Evolutionary conservation across 2,888 invertebrate species (phyloP).

Genomic region (Cataglyphis altisquamis): DNA sequence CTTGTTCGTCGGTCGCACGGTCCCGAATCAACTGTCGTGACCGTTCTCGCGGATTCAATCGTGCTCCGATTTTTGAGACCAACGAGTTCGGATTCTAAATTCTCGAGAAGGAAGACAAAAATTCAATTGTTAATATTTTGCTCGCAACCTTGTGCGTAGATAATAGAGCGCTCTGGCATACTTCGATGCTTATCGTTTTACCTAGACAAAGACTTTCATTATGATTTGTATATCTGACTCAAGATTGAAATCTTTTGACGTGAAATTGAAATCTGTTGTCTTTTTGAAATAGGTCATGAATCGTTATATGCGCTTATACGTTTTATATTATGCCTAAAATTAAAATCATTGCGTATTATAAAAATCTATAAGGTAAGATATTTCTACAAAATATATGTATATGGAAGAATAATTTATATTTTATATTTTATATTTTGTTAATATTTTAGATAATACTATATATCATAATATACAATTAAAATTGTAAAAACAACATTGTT

Average conservation of each 20-base stretch:
- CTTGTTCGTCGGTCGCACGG: slow-evolving; percentile 45
- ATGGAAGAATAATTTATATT: not conserved
- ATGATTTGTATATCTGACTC: slow-evolving; percentile 3
- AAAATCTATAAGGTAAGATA: not conserved
- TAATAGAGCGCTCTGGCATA: slow-evolving; percentile 24
- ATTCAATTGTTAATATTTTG: not conserved
- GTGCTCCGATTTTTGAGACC: slow-evolving; percentile 73
- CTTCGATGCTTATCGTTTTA: slow-evolving; percentile 39
- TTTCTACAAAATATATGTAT: not conserved
- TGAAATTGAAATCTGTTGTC: slow-evolving; percentile 21
- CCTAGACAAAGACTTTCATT: slow-evolving; percentile 23
- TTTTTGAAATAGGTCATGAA: not conserved
- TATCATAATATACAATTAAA: not conserved
- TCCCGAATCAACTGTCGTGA: slow-evolving; percentile 74
- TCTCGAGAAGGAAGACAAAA: not conserved
- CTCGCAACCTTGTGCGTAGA: slow-evolving; percentile 12
- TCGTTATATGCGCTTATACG: not conserved
- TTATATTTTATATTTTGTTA: not conserved
- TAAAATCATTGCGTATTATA: not conserved
- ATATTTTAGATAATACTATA: not conserved
- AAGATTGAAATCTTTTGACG: slow-evolving; percentile 11
- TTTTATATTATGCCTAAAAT: not conserved
- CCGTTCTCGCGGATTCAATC: slow-evolving; percentile 66
- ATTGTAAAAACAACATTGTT: not conserved
- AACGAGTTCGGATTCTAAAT: slow-evolving; percentile 72